These are phyloP conservation scores for Calliscelio sp. DNA, from an alignment of 2,888 invertebrate genomes.

Conservation along the genomic window DNA sequence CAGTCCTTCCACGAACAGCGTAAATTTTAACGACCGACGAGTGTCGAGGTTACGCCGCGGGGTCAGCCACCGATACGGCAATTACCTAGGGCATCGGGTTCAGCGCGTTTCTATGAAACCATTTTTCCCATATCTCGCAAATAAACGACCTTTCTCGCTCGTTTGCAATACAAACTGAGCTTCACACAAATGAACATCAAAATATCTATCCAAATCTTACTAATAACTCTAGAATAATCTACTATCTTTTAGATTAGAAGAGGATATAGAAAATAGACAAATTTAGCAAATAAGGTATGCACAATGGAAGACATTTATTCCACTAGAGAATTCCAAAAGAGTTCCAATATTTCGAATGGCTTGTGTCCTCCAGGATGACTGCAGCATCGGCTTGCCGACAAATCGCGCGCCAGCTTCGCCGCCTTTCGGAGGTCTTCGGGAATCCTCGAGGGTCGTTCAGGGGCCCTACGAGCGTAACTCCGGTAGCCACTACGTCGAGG, in stretches of 20 bases:
- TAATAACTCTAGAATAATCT: no score
- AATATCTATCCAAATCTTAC: no score
- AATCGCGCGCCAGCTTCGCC: constrained; percentile 72
- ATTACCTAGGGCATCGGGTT: constrained; percentile 47
- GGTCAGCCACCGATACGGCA: constrained; percentile 61
- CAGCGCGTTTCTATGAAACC: constrained; percentile 51
- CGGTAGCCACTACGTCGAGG: constrained; percentile 85
- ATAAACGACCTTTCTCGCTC: constrained; percentile 40
- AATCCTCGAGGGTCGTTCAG: constrained; percentile 79
- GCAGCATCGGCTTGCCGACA: constrained; percentile 31
- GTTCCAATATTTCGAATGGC: constrained; percentile 11
- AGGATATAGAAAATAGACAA: no score
- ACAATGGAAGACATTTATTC: no score
- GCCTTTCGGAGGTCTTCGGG: constrained; percentile 81
- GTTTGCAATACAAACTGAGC: background rate
- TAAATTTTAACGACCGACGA: constrained; percentile 24
- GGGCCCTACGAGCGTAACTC: constrained; percentile 85
- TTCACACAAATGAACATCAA: background rate
- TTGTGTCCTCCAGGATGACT: constrained; percentile 14
- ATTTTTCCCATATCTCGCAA: constrained; percentile 51
- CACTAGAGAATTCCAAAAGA: no score
- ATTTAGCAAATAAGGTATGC: no score
- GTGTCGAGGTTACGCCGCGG: constrained; percentile 49
- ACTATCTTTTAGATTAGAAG: no score
- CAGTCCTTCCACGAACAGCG: constrained; percentile 5